These are phyloP conservation scores for Apteryx owenii DNA, from an alignment of 2,113 vertebrate species.

Conservation along the genomic window DNA sequence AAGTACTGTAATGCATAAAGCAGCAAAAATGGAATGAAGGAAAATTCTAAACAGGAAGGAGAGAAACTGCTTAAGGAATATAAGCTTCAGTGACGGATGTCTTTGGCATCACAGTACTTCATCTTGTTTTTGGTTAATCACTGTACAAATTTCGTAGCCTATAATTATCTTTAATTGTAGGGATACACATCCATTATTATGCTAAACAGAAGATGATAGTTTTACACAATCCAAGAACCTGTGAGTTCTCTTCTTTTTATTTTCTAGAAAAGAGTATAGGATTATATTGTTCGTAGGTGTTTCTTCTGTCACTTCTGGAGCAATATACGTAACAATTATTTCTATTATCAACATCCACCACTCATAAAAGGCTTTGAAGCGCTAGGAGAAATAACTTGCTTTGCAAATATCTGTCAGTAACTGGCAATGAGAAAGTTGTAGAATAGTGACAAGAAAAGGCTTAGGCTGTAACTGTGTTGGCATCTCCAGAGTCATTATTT, in stretches of 20 bases:
- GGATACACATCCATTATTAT: slow-evolving; percentile 57
- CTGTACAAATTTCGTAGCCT: slow-evolving; percentile 57
- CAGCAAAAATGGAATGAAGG: neutral
- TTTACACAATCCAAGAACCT: slow-evolving; percentile 34
- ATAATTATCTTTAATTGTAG: slow-evolving; percentile 74
- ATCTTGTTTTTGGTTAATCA: slow-evolving; percentile 54
- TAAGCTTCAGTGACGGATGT: neutral
- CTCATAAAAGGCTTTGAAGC: neutral
- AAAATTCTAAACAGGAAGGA: neutral
- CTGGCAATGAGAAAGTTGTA: neutral
- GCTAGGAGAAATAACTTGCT: neutral
- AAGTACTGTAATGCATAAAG: neutral
- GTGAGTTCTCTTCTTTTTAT: slow-evolving; percentile 18
- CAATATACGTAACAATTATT: slow-evolving; percentile 1
- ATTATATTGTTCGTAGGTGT: slow-evolving; percentile 16
- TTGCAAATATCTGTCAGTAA: neutral
- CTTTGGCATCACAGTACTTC: slow-evolving; percentile 46
- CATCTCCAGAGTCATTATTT: neutral
- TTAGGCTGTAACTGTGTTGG: neutral
- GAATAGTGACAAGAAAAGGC: neutral
- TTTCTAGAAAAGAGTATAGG: slow-evolving; percentile 26
- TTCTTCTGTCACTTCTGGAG: slow-evolving; percentile 24
- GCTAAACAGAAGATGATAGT: slow-evolving; percentile 65
- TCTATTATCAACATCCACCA: neutral
- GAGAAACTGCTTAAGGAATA: neutral